Conservation (phyloP, 2,888 invertebrate genomes). For the Drosophila niveifrons region DNA sequence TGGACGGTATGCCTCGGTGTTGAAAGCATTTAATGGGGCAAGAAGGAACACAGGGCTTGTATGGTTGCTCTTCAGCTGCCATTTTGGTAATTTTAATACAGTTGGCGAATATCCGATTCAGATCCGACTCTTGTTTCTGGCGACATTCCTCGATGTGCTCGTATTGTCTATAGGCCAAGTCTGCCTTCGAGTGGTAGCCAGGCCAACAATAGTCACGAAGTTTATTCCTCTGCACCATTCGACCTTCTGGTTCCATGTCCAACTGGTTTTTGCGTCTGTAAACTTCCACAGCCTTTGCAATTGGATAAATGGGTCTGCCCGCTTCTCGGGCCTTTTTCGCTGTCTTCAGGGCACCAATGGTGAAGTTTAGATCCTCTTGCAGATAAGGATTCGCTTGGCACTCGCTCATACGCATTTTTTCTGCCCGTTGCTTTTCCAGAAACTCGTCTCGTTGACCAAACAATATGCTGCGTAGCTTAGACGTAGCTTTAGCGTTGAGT, state of each 20-base stretch:
- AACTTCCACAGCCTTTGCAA: slow-evolving; percentile 74
- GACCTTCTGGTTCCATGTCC: slow-evolving; percentile 34
- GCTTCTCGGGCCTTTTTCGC: slow-evolving; percentile 75
- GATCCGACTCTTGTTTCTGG: slow-evolving; percentile 37
- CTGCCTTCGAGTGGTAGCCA: slow-evolving; percentile 59
- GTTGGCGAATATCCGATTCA: slow-evolving; percentile 48
- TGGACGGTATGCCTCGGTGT: slow-evolving; percentile 44
- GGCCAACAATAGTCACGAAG: slow-evolving; percentile 67
- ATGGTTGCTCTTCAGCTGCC: slow-evolving; percentile 53
- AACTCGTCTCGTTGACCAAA: slow-evolving; percentile 47
- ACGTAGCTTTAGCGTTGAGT: slow-evolving; percentile 2
- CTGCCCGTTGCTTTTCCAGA: slow-evolving; percentile 22
- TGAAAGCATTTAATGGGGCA: slow-evolving; percentile 37
- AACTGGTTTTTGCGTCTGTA: slow-evolving; percentile 74
- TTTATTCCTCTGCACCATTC: slow-evolving; percentile 37
- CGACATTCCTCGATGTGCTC: slow-evolving; percentile 59
- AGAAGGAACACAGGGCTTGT: slow-evolving; percentile 34
- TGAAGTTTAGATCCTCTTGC: slow-evolving; percentile 81
- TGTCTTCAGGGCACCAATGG: slow-evolving; percentile 75
- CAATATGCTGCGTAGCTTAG: slow-evolving; percentile 27
- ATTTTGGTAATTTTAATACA: slow-evolving; percentile 58
- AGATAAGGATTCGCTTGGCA: slow-evolving; percentile 52
- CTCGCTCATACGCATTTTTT: slow-evolving; percentile 36
- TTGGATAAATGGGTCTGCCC: slow-evolving; percentile 80
- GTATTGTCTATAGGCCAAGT: slow-evolving; percentile 60